Evolutionary conservation across 2,888 invertebrate genomes (phyloP), one percentile per base, ranked within the genome.

Genomic region (Euplagia quadripunctaria): DNA sequence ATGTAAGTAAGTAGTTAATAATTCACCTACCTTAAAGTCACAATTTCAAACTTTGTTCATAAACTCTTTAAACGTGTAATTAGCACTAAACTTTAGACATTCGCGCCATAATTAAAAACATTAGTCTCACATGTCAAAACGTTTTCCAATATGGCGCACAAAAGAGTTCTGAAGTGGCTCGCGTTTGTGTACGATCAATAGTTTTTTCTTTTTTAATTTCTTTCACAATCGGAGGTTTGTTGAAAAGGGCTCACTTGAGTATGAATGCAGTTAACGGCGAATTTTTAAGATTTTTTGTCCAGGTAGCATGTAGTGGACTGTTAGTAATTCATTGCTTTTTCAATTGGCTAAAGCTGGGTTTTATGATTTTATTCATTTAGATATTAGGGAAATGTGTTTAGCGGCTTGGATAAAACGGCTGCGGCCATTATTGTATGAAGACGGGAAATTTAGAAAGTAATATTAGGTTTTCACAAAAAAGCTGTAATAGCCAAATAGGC

Each of bases 101-200:
- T 72, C 75, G 69, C 69, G 72, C 72, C 76, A 81, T 79, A 86
- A 88, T 87, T 87, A 86, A 86, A 87, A 86, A 84, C 86, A 88
- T 89, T 90, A 90, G 87, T 89, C 86, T 68, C 87, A 86, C 87
- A 91, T 89, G 92, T 92, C 84, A 91, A 94, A 94, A 92, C 92
- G 92, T 90, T 93, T 94, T 94, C 91, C 93, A 94, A 93, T 88
- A 95, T 94, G 93, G 92, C 94, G 90, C 90, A 94, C 94, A 94
- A 94, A 92, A 92, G 87, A 86, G 78, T 90, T 90, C 91, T 95
- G 91, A 92, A 95, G 95, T 94, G 94, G 92, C 88, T 85, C 88
- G 85, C 91, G 88, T 92, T 94, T 94, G 94, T 94, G 90, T 88
- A 79, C 91, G 90, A 92, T 94, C 94, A 94, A 95, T 95, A 94